Evolutionary conservation across 2,797 vertebrate species (phyloP).

Genomic region (Hippoglossus hippoglossus): DNA sequence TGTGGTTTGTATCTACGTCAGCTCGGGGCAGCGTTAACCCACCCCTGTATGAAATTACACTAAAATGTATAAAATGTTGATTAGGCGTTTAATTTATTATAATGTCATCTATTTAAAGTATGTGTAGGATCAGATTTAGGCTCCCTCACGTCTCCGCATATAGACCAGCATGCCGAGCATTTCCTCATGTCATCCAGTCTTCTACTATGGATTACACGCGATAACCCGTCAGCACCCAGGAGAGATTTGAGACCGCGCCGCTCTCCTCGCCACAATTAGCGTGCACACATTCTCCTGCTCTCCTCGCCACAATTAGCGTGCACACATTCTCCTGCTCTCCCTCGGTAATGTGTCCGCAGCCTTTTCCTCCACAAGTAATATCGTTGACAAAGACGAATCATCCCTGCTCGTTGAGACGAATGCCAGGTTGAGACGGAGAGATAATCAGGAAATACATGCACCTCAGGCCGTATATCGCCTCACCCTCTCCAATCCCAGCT

Average conservation of each 20-base stretch:
- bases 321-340: no score
- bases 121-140: constrained; percentile 44
- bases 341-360: no score
- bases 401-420: no score
- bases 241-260: constrained; percentile 26
- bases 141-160: constrained; percentile 27
- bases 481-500: constrained; percentile 13
- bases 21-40: no score
- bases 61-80: constrained; percentile 7
- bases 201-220: constrained; percentile 17
- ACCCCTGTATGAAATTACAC: background rate
- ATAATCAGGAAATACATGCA: constrained; percentile 2
- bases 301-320: no score
- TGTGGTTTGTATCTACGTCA: background rate
- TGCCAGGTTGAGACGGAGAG: constrained; percentile 6
- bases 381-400: background rate
- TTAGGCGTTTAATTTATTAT: constrained; percentile 6
- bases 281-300: background rate
- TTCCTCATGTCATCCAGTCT: constrained; percentile 41
- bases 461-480: background rate
- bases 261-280: constrained; percentile 16
- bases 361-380: background rate
- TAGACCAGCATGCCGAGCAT: constrained; percentile 55
- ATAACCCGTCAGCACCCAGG: constrained; percentile 24
- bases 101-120: constrained; percentile 24